Conservation (phyloP, 2,888 invertebrate genomes). For the Alentia gelatinosa region DNA sequence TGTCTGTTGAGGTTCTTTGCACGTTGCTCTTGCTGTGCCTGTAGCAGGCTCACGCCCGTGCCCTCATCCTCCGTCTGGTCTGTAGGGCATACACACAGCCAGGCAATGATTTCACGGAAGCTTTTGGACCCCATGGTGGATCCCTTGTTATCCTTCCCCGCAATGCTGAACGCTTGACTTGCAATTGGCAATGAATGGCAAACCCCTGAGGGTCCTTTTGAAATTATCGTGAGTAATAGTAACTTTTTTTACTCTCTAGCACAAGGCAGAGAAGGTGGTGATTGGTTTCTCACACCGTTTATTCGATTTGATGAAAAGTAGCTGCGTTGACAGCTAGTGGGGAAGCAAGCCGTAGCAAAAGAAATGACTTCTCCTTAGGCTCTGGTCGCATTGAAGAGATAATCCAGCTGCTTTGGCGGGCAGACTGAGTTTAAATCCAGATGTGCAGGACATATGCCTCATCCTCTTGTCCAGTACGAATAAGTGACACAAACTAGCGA, state of each 20-base stretch:
- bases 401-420: background rate
- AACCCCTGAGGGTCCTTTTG: background rate
- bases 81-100: conserved; percentile 43
- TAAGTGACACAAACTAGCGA: background rate
- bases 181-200: background rate
- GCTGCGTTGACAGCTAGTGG: background rate
- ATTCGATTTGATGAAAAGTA: background rate
- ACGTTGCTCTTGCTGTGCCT: conserved; percentile 14
- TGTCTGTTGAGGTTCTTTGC: conserved; percentile 20
- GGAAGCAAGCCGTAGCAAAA: background rate
- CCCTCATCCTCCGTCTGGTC: conserved; percentile 37
- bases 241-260: background rate
- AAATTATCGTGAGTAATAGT: too few relatives aligned
- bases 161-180: background rate
- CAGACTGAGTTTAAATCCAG: background rate
- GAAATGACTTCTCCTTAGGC: background rate
- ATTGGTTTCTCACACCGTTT: background rate
- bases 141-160: conserved; percentile 7
- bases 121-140: conserved; percentile 24
- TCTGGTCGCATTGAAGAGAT: background rate
- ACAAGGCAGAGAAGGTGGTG: background rate
- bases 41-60: background rate
- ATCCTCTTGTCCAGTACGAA: background rate
- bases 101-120: conserved; percentile 25
- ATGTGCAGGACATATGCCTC: background rate